Conservation (phyloP, 2,888 invertebrate genomes). For the Lamellibrachia satsuma region DNA sequence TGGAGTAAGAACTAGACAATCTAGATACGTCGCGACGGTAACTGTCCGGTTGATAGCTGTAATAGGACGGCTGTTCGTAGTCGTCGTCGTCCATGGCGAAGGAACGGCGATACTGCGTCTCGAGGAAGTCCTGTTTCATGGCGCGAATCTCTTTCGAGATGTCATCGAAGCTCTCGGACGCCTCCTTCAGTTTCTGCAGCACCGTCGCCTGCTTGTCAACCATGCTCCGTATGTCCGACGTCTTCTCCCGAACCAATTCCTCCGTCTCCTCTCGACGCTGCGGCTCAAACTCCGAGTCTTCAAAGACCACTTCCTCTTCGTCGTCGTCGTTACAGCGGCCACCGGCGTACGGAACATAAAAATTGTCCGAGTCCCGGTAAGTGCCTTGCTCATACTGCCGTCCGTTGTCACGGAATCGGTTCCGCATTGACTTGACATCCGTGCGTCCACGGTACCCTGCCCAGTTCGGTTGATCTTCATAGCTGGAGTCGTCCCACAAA, state of each 20-base stretch:
- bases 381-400: constrained; percentile 8
- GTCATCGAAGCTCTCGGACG: constrained; percentile 39
- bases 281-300: constrained; percentile 26
- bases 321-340: constrained; percentile 24
- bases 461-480: neutral
- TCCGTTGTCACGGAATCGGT: constrained; percentile 8
- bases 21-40: neutral
- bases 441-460: neutral
- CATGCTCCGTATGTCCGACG: constrained; percentile 34
- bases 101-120: constrained; percentile 26
- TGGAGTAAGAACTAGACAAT: neutral
- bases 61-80: neutral
- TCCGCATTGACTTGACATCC: neutral
- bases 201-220: constrained; percentile 36
- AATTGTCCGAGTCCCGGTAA: neutral
- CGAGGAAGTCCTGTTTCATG: constrained; percentile 38
- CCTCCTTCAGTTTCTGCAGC: constrained; percentile 34
- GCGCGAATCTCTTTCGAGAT: constrained; percentile 36
- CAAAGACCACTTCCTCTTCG: neutral
- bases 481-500: neutral
- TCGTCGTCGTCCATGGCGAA: constrained; percentile 28
- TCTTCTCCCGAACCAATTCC: constrained; percentile 37
- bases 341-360: neutral
- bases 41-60: neutral
- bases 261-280: constrained; percentile 35